Percentiles rank a stretch among this genome's conserved stretches.
phyloP scores from a whole-genome alignment of 2,113 vertebrate genomes.

The Chloroceryle aenea region DNA sequence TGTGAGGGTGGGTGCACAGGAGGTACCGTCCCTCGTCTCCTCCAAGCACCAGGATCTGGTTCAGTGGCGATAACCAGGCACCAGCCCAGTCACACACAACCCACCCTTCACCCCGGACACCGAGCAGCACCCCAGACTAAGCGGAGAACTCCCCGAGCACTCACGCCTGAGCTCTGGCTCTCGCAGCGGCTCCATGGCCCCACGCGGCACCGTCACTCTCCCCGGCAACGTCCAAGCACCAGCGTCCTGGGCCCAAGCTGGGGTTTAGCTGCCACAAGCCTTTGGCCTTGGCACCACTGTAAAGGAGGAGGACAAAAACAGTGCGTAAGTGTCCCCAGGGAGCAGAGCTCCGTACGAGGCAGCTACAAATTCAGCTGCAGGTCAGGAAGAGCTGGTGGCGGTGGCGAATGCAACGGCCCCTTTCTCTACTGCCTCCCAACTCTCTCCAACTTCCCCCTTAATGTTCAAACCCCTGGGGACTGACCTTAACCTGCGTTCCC shows the following conservation, averaged over 20 bases:
- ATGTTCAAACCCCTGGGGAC: not conserved
- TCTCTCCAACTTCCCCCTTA: not conserved
- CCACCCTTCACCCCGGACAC: not conserved
- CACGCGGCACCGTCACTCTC: fast-evolving
- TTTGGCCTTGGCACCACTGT: not conserved
- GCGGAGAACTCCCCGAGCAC: not conserved
- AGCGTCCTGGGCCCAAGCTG: fast-evolving
- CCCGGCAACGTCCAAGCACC: not conserved
- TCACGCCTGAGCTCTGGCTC: not conserved
- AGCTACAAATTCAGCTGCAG: not conserved
- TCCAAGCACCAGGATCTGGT: not conserved
- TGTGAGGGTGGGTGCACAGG: too few species aligned
- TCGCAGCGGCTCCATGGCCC: not conserved
- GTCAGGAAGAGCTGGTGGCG: fast-evolving
- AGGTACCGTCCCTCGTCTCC: not conserved
- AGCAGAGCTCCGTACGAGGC: not conserved
- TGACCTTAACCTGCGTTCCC: conserved; percentile 29
- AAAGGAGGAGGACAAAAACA: fast-evolving
- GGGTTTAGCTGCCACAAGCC: not conserved
- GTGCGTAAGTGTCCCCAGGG: not conserved
- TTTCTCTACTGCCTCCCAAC: not conserved
- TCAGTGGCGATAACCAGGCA: not conserved
- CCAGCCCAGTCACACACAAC: not conserved
- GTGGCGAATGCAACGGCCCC: fast-evolving
- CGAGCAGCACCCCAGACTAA: not conserved